A percentile compares a stretch with the other conserved stretches of the same genome.
phyloP scores from a whole-genome alignment of 2,888 invertebrate species.

The Rhodophaea formosa region DNA sequence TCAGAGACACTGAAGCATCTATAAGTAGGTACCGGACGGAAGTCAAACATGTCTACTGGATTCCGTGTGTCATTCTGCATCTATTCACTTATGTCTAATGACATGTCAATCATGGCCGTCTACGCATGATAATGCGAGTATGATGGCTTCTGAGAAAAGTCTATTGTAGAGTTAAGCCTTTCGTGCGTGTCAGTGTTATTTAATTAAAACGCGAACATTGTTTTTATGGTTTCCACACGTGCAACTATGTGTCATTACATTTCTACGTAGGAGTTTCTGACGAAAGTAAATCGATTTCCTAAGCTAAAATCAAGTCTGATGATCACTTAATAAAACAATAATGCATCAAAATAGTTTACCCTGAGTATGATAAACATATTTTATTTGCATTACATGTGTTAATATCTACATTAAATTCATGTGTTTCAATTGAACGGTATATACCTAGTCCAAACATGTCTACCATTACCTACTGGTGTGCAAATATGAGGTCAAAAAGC shows the following conservation, averaged over 20 bases:
- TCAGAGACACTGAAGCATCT: not conserved
- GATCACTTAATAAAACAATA: too few species aligned
- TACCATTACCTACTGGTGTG: too few species aligned
- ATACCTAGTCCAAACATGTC: too few species aligned
- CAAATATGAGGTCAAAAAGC: too few species aligned
- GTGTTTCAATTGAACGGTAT: too few species aligned
- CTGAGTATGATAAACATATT: too few species aligned
- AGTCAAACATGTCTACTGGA: not conserved
- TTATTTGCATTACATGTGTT: too few species aligned
- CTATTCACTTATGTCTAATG: constrained; percentile 8
- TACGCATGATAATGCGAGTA: constrained; percentile 19
- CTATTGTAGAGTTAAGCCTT: constrained; percentile 4
- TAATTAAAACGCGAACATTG: not conserved
- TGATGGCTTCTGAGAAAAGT: constrained; percentile 10
- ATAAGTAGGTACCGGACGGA: constrained; percentile 9
- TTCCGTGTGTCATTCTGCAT: not conserved
- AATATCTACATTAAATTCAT: too few species aligned
- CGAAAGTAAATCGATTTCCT: too few species aligned
- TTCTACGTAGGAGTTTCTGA: not conserved
- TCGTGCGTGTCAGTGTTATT: constrained; percentile 15
- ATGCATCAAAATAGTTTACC: too few species aligned
- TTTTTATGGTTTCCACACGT: constrained; percentile 9
- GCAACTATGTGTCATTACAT: not conserved
- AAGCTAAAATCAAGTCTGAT: too few species aligned
- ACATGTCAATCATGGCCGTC: constrained; percentile 17